phyloP scores from a whole-genome alignment of 1,140 invertebrate genomes.

The Drosophila jambulina region DNA sequence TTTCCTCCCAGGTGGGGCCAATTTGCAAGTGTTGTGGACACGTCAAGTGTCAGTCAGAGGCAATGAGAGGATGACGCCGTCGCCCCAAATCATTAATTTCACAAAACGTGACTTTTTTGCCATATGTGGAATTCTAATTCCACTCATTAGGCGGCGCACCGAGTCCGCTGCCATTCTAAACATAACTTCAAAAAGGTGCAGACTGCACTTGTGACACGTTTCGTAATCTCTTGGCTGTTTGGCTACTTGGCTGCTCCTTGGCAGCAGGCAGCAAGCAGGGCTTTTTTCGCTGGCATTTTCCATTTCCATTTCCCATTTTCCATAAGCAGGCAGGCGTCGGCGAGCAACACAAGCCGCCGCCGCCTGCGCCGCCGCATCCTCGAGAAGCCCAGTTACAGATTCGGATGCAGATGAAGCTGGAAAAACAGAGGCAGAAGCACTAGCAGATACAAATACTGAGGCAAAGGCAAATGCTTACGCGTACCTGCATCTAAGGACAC shows the following conservation, averaged over 20 bases:
- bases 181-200: constrained; percentile 82
- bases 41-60: constrained; percentile 60
- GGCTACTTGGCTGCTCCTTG: constrained; percentile 22
- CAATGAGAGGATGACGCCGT: constrained; percentile 52
- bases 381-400: constrained; percentile 51
- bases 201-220: constrained; percentile 82
- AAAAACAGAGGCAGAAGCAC: constrained; percentile 41
- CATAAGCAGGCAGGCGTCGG: constrained; percentile 60
- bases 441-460: constrained; percentile 36
- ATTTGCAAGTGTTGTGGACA: constrained; percentile 20
- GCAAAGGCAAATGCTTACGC: constrained; percentile 66
- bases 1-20: background rate
- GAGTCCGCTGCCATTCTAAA: constrained; percentile 71
- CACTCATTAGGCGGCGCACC: constrained; percentile 72
- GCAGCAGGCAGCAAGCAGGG: constrained; percentile 21
- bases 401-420: constrained; percentile 49
- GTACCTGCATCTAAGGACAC: constrained; percentile 67
- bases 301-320: constrained; percentile 42
- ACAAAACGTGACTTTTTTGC: constrained; percentile 82
- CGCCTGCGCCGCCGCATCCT: constrained; percentile 29
- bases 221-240: constrained; percentile 76
- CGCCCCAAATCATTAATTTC: constrained; percentile 80
- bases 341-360: constrained; percentile 23
- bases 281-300: constrained; percentile 62
- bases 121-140: constrained; percentile 81